Conservation (phyloP, 1,140 invertebrate species). For the Zaprionus taronus region DNA sequence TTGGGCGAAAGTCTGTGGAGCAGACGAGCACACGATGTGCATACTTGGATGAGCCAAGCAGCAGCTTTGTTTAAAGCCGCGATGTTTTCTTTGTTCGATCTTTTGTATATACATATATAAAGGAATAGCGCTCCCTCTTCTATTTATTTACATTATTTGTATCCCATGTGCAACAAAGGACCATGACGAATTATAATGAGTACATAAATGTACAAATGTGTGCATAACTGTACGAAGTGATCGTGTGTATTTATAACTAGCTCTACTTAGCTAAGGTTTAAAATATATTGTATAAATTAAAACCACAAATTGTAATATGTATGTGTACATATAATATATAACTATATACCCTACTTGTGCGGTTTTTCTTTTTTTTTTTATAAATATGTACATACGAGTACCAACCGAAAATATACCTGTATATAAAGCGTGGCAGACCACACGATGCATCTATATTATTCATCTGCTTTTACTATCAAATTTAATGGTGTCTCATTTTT, state of each 20-base stretch:
- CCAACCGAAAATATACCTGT: not conserved
- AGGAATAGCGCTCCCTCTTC: constrained; percentile 3
- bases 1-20: constrained; percentile 64
- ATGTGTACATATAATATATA: constrained; percentile 3
- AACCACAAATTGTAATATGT: constrained; percentile 1
- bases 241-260: constrained; percentile 64
- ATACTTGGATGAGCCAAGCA: constrained; percentile 87
- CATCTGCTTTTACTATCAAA: too few species aligned
- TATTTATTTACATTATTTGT: constrained; percentile 67
- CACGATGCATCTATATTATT: too few species aligned
- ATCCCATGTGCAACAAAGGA: constrained; percentile 26
- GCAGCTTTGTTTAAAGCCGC: constrained; percentile 86
- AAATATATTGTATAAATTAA: constrained; percentile 56
- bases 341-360: not conserved
- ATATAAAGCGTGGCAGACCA: too few species aligned
- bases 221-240: constrained; percentile 34
- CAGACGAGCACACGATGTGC: constrained; percentile 77
- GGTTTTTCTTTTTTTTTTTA: not conserved
- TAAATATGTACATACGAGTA: not conserved
- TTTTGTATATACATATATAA: constrained; percentile 43
- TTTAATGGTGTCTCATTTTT: too few species aligned
- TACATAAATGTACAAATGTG: not conserved
- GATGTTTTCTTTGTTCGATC: constrained; percentile 16
- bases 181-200: constrained; percentile 56
- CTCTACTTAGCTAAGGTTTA: constrained; percentile 38